Evolutionary conservation across 2,113 vertebrate species (phyloP).

Genomic region (Rhadina sibilatrix): DNA sequence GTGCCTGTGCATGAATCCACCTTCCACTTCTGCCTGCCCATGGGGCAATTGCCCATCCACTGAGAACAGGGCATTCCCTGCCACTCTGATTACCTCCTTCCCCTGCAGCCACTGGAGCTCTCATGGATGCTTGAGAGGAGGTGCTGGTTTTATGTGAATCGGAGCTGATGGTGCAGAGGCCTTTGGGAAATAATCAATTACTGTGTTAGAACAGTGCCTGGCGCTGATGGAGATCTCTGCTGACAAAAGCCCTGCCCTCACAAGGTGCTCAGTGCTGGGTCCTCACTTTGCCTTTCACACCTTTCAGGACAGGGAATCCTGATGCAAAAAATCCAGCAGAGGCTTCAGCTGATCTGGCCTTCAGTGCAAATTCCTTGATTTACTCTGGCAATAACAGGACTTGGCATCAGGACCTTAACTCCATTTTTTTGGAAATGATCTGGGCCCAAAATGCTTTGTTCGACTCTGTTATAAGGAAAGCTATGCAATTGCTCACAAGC

Average conservation of each 20-base stretch:
- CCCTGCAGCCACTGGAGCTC: neutral
- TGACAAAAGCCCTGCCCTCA: neutral
- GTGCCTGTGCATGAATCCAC: conserved; percentile 25
- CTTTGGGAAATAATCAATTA: conserved; percentile 18
- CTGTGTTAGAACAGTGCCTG: neutral
- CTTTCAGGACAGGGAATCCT: neutral
- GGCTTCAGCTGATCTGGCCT: neutral
- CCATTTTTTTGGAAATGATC: neutral
- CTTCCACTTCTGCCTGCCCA: neutral
- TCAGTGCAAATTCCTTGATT: neutral
- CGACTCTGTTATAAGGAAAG: neutral
- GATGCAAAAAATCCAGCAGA: neutral
- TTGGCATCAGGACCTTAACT: neutral
- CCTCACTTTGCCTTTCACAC: neutral
- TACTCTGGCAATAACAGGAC: neutral
- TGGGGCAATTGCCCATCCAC: neutral
- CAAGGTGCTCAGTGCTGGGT: neutral
- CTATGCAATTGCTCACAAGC: neutral
- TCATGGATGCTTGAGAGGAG: neutral
- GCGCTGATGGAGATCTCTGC: neutral
- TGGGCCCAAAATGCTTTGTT: neutral
- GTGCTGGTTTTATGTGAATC: neutral
- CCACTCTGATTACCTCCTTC: neutral
- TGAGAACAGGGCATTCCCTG: conserved; percentile 3
- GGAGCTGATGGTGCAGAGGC: neutral